Evolutionary conservation across 2,888 invertebrate species (phyloP).

Genomic region (Calliphora vomitoria): DNA sequence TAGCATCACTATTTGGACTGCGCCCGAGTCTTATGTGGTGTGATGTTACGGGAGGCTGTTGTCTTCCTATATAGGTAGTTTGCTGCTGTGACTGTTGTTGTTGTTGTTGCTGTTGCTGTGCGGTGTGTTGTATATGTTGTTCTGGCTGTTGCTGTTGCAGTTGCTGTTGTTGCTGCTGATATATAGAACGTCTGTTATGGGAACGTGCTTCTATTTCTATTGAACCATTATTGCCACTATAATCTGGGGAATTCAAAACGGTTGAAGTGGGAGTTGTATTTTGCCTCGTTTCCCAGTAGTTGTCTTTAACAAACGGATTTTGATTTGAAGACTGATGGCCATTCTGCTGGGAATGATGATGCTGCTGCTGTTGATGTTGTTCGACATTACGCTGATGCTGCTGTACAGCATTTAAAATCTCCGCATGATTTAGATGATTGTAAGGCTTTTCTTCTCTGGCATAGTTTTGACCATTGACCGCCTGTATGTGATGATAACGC

Average conservation of each 20-base stretch:
- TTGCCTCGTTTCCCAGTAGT: slow-evolving; percentile 82
- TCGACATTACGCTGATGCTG: slow-evolving; percentile 69
- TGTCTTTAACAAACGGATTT: slow-evolving; percentile 83
- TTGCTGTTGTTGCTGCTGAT: slow-evolving; percentile 78
- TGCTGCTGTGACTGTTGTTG: slow-evolving; percentile 74
- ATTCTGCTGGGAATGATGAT: slow-evolving; percentile 73
- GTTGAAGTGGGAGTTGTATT: slow-evolving; percentile 81
- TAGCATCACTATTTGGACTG: slow-evolving; percentile 81
- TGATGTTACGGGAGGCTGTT: slow-evolving; percentile 77
- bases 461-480: slow-evolving; percentile 72
- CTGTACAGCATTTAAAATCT: slow-evolving; percentile 58
- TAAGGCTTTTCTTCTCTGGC: slow-evolving; percentile 54
- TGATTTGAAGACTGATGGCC: slow-evolving; percentile 76
- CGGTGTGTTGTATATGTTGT: slow-evolving; percentile 58
- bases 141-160: slow-evolving; percentile 71
- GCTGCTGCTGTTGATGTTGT: slow-evolving; percentile 74
- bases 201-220: slow-evolving; percentile 77
- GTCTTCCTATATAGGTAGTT: slow-evolving; percentile 57
- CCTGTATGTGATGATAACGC: slow-evolving; percentile 75
- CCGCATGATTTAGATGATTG: slow-evolving; percentile 62
- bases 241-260: slow-evolving; percentile 83
- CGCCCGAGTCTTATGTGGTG: slow-evolving; percentile 82
- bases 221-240: slow-evolving; percentile 77
- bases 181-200: slow-evolving; percentile 58
- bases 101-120: slow-evolving; percentile 46